These are phyloP conservation scores for Aspidoscelis tigris DNA, from an alignment of 2,113 vertebrate species.

Conservation along the genomic window DNA sequence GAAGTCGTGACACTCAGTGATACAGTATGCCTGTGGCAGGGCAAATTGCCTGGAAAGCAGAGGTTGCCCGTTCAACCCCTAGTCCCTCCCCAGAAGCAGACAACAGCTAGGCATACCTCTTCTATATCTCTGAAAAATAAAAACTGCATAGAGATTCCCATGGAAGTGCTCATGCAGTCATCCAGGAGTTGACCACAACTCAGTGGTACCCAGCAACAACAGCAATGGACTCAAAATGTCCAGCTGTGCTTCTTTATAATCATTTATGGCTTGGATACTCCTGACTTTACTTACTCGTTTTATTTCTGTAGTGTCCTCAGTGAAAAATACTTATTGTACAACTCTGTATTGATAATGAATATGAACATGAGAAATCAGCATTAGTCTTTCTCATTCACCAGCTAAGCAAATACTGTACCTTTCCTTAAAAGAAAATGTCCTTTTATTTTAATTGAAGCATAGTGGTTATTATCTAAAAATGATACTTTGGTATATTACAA, in stretches of 20 bases:
- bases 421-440: not conserved
- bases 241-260: not conserved
- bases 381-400: not conserved
- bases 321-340: not conserved
- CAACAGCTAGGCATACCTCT: no score
- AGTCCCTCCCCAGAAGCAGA: no score
- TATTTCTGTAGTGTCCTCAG: not conserved
- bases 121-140: no score
- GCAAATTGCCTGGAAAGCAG: no score
- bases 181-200: no score
- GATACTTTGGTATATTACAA: constrained; percentile 5
- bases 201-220: no score
- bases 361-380: not conserved
- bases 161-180: no score
- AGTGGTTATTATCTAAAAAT: not conserved
- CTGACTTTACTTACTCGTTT: not conserved
- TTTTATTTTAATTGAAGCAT: constrained; percentile 7
- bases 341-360: not conserved
- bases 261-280: not conserved
- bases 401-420: constrained; percentile 5
- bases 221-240: not conserved
- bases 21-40: no score
- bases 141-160: no score
- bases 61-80: no score
- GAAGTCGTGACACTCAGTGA: no score